Conservation (phyloP, 1,140 invertebrate species). For the Drosophila obscura region DNA sequence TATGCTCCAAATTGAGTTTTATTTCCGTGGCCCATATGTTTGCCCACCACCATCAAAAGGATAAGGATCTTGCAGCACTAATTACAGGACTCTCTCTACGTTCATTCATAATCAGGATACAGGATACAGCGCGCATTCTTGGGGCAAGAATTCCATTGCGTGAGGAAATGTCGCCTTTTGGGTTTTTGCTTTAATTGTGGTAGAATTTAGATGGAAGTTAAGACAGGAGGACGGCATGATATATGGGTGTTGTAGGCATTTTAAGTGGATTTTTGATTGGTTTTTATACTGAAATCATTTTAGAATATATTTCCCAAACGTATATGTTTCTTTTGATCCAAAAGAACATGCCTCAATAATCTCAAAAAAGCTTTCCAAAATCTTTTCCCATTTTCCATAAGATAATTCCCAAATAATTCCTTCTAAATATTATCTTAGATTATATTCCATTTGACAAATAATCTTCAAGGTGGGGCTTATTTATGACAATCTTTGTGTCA, state of each 20-base stretch:
- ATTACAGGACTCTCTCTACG: slow-evolving; percentile 50
- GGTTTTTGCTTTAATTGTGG: slow-evolving; percentile 33
- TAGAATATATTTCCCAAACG: too few relatives aligned
- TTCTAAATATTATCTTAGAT: too few relatives aligned
- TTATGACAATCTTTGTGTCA: too few relatives aligned
- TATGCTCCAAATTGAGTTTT: slow-evolving; percentile 76
- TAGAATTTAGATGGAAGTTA: slow-evolving; percentile 37
- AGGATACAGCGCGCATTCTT: slow-evolving; percentile 19
- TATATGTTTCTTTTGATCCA: too few relatives aligned
- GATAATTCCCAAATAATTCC: too few relatives aligned
- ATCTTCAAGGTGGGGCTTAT: too few relatives aligned
- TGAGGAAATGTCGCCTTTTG: slow-evolving; percentile 52
- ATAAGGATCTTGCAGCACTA: slow-evolving; percentile 71
- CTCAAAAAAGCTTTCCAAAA: too few relatives aligned
- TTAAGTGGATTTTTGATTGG: neutral
- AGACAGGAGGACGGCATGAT: neutral
- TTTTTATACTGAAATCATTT: too few relatives aligned
- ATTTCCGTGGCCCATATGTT: slow-evolving; percentile 58
- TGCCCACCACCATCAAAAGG: slow-evolving; percentile 19
- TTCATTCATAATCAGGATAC: slow-evolving; percentile 60
- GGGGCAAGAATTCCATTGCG: slow-evolving; percentile 28
- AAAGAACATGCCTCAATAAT: too few relatives aligned
- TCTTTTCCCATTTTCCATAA: too few relatives aligned
- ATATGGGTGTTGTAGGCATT: slow-evolving; percentile 6
- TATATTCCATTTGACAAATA: too few relatives aligned